phyloP scores from a whole-genome alignment of 2,797 vertebrate genomes.

The Malurus leucopterus region DNA sequence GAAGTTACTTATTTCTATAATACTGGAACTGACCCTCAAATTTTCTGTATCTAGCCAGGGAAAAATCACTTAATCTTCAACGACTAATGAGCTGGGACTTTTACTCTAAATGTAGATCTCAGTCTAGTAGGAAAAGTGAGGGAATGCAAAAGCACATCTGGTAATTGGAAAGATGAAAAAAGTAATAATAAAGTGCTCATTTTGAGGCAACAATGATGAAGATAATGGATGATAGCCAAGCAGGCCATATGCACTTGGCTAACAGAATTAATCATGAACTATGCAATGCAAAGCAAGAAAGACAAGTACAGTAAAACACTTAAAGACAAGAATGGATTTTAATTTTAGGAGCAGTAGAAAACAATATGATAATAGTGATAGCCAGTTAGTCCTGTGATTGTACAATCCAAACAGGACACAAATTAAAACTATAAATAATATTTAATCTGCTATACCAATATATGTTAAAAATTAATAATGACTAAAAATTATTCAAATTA shows the following conservation, averaged over 20 bases:
- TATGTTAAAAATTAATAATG: constrained; percentile 64
- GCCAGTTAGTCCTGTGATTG: constrained; percentile 47
- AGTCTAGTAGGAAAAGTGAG: constrained; percentile 26
- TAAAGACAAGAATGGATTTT: constrained; percentile 68
- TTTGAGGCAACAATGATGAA: constrained; percentile 62
- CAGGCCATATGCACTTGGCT: constrained; percentile 68
- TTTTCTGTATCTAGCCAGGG: neutral
- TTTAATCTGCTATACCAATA: constrained; percentile 61
- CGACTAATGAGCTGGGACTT: constrained; percentile 41
- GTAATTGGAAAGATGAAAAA: constrained; percentile 71
- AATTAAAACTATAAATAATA: constrained; percentile 73
- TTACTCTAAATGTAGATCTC: constrained; percentile 28
- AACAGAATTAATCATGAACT: constrained; percentile 65
- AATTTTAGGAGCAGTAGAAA: constrained; percentile 69
- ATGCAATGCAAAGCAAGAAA: constrained; percentile 45
- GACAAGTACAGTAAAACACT: constrained; percentile 64
- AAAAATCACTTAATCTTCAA: constrained; percentile 38
- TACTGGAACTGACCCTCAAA: neutral
- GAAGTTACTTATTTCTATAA: neutral
- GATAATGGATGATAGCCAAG: constrained; percentile 70
- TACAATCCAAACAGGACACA: constrained; percentile 64
- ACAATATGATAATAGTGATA: constrained; percentile 66
- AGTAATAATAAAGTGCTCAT: constrained; percentile 68
- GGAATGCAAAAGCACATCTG: constrained; percentile 65
- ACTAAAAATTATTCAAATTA: constrained; percentile 66